phyloP scores from a whole-genome alignment of 2,113 vertebrate species.

The Upupa epops region DNA sequence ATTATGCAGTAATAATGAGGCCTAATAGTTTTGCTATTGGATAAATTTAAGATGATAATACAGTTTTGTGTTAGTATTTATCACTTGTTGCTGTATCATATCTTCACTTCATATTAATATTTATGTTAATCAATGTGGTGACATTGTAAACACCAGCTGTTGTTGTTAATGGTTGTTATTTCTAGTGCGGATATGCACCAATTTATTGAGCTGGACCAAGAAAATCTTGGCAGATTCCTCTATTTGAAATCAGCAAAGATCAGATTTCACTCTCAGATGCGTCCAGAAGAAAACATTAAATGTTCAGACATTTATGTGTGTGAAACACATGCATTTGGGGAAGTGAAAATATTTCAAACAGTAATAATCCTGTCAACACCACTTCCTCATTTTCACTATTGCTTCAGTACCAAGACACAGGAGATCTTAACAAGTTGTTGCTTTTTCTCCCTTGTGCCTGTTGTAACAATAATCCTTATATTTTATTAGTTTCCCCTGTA shows the following conservation, averaged over 20 bases:
- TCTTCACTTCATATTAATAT: not conserved
- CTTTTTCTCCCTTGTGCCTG: not conserved
- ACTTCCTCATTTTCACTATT: not conserved
- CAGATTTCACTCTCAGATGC: not conserved
- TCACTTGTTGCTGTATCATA: not conserved
- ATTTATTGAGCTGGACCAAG: not conserved
- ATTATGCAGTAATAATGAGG: not conserved
- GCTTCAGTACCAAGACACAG: not conserved
- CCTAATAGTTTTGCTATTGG: not conserved
- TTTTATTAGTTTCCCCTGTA: not conserved
- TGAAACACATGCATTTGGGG: not conserved
- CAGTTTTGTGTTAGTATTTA: not conserved
- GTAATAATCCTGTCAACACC: not conserved
- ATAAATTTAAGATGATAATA: not conserved
- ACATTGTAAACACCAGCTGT: not conserved
- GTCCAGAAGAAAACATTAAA: not conserved
- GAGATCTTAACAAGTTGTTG: not conserved
- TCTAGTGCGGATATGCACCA: not conserved
- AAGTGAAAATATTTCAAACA: not conserved
- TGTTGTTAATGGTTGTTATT: not conserved
- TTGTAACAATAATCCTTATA: not conserved
- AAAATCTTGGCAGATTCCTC: not conserved
- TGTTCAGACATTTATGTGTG: not conserved
- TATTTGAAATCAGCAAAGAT: not conserved
- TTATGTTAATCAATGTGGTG: not conserved